A percentile compares a stretch with the other conserved stretches of the same genome.
Evolutionary conservation across 2,113 vertebrate species (phyloP).

Genomic region (Craseonycteris thonglongyai): DNA sequence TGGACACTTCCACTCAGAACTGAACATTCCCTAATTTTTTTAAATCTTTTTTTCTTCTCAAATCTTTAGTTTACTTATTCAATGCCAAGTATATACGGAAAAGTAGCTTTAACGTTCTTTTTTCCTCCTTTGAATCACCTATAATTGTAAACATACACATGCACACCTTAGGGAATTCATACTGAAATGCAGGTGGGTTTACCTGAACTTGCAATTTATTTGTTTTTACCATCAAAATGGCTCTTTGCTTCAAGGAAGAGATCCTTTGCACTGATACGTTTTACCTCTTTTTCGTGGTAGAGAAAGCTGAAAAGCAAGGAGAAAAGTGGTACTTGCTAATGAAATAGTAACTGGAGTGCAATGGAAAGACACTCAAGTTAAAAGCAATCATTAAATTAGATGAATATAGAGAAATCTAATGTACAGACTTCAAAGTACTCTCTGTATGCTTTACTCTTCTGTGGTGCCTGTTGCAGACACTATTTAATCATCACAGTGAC

Average conservation of each 20-base stretch:
- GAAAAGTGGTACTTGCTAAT: not conserved
- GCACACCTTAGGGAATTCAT: not conserved
- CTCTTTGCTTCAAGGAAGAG: not conserved
- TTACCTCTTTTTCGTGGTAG: not conserved
- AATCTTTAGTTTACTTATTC: not conserved
- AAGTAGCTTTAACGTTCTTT: not conserved
- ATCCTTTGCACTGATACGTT: not conserved
- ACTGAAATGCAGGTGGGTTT: not conserved
- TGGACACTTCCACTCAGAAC: not conserved
- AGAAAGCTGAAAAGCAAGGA: not conserved
- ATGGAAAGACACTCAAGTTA: not conserved
- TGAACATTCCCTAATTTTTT: not conserved
- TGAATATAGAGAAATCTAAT: not conserved
- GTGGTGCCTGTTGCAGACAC: not conserved
- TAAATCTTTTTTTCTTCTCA: not conserved
- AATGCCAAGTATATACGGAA: not conserved
- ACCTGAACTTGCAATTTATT: not conserved
- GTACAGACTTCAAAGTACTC: not conserved
- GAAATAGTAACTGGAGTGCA: not conserved
- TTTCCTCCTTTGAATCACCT: not conserved
- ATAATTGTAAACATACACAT: not conserved
- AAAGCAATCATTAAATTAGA: not conserved
- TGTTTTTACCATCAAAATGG: slow-evolving; percentile 16
- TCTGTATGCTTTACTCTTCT: not conserved
- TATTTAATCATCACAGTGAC: not conserved